Percentiles rank a stretch among this genome's conserved stretches.
Conservation (phyloP, 2,113 vertebrate genomes). For the Geococcyx californianus region DNA sequence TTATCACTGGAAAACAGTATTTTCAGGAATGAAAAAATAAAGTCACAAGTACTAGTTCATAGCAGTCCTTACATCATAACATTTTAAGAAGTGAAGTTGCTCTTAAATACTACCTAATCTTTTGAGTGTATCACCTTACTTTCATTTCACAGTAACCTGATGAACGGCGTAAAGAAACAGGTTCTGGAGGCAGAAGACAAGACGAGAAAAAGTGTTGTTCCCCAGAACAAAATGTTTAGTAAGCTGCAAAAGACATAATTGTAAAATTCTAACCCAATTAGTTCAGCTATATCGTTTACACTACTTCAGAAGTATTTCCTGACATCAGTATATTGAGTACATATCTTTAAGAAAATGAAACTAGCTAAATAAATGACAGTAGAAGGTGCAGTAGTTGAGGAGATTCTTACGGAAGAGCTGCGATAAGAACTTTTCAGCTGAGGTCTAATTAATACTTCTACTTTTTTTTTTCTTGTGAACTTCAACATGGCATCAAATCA, state of each 20-base stretch:
- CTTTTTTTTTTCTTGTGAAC: conserved; percentile 24
- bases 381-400: not conserved
- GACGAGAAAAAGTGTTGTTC: not conserved
- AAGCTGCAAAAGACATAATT: not conserved
- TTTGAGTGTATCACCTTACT: not conserved
- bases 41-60: not conserved
- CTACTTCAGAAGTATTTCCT: not conserved
- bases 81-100: not conserved
- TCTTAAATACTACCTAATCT: not conserved
- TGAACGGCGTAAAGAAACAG: not conserved
- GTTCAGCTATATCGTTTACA: not conserved
- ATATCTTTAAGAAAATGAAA: not conserved
- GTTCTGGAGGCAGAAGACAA: not conserved
- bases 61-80: not conserved
- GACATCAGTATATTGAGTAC: not conserved
- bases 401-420: not conserved
- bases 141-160: not conserved
- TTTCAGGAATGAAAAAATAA: not conserved
- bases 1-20: not conserved
- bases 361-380: not conserved
- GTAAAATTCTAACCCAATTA: not conserved
- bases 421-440: not conserved
- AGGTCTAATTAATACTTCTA: conserved; percentile 7
- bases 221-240: not conserved
- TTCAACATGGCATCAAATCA: conserved; percentile 55